Conservation (phyloP, 2,797 vertebrate genomes). For the Sebastes matsubarae region DNA sequence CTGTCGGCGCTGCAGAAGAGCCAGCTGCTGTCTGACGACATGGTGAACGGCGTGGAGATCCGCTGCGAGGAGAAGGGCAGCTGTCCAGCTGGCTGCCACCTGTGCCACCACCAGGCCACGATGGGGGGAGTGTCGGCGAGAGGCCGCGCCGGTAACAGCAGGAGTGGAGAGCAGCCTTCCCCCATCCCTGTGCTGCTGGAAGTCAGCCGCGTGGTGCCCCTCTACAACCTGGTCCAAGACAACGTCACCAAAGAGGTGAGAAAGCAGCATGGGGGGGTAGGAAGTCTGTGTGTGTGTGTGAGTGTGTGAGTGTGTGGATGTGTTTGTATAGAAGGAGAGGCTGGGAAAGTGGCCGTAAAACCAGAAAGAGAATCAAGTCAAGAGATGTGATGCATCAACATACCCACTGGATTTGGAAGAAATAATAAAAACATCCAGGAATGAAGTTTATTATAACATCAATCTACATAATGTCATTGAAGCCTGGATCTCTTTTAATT, state of each 20-base stretch:
- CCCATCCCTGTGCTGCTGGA: constrained; percentile 93
- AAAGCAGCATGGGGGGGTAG: neutral
- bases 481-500: neutral
- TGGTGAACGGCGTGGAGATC: constrained; percentile 94
- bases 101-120: constrained; percentile 86
- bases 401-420: neutral
- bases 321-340: neutral
- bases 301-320: neutral
- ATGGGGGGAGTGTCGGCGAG: constrained; percentile 54
- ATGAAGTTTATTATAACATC: neutral
- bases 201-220: constrained; percentile 90
- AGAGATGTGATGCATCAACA: neutral
- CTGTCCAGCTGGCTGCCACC: constrained; percentile 93
- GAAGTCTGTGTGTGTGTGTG: neutral
- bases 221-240: constrained; percentile 95
- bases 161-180: constrained; percentile 89
- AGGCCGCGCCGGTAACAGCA: constrained; percentile 48
- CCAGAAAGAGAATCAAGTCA: neutral
- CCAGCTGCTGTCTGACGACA: constrained; percentile 94
- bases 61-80: constrained; percentile 94
- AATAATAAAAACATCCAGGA: neutral
- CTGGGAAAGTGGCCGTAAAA: neutral
- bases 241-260: constrained; percentile 95
- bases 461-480: neutral
- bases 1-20: constrained; percentile 92